Percentiles rank a stretch among this genome's conserved stretches.
Evolutionary conservation across 2,888 invertebrate species (phyloP).

Genomic region (Busseola fusca): DNA sequence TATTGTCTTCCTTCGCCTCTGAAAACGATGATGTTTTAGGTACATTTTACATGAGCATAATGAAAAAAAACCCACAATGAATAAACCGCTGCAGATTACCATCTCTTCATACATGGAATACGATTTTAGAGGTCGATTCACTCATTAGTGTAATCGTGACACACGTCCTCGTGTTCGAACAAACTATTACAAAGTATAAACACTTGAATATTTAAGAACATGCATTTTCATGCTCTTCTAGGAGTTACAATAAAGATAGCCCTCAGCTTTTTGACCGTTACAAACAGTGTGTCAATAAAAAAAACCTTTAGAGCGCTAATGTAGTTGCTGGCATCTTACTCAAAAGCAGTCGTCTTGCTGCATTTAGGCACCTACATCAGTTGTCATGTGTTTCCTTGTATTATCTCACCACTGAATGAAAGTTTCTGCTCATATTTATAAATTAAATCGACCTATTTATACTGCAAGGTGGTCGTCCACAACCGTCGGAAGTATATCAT

Average conservation of each 20-base stretch:
- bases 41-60: constrained; percentile 30
- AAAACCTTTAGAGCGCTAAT: constrained; percentile 26
- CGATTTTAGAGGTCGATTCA: constrained; percentile 60
- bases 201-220: constrained; percentile 41
- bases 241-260: constrained; percentile 41
- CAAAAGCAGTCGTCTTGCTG: constrained; percentile 7
- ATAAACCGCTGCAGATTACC: constrained; percentile 44
- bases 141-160: constrained; percentile 59
- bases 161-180: constrained; percentile 53
- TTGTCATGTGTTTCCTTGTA: constrained; percentile 9
- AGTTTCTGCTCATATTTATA: constrained; percentile 15
- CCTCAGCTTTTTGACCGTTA: constrained; percentile 25
- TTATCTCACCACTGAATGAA: neutral
- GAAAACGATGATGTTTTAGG: constrained; percentile 26
- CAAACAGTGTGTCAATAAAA: constrained; percentile 25
- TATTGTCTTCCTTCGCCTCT: constrained; percentile 27
- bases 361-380: neutral
- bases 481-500: constrained; percentile 44
- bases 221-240: constrained; percentile 51
- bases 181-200: constrained; percentile 42
- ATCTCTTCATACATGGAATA: constrained; percentile 57
- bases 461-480: constrained; percentile 2
- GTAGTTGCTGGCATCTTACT: constrained; percentile 31
- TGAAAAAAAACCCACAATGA: constrained; percentile 47
- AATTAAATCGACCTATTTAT: constrained; percentile 24